Evolutionary conservation across 2,797 vertebrate genomes (phyloP).

Genomic region (Dermochelys coriacea): DNA sequence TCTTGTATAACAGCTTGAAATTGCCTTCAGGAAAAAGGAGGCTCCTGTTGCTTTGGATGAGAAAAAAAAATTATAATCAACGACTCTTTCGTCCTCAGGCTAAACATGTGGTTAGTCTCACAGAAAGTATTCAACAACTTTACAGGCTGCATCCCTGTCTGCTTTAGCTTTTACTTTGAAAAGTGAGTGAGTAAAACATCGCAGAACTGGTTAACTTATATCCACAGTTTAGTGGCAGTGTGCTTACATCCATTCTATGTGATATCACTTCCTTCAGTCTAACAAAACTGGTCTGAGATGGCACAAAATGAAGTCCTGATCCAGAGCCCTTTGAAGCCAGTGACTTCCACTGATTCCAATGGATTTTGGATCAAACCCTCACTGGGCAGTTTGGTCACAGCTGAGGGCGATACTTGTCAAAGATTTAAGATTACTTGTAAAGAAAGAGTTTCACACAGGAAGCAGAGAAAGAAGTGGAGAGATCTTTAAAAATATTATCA

Average conservation of each 20-base stretch:
- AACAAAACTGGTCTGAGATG: not conserved
- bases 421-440: not conserved
- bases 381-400: not conserved
- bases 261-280: constrained; percentile 26
- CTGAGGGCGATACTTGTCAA: not conserved
- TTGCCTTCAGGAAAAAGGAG: constrained; percentile 82
- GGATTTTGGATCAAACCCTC: not conserved
- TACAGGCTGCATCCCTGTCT: constrained; percentile 49
- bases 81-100: constrained; percentile 66
- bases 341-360: fast-evolving
- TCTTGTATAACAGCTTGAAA: constrained; percentile 80
- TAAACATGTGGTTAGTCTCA: constrained; percentile 61
- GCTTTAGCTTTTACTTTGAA: constrained; percentile 58
- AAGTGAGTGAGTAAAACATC: constrained; percentile 39
- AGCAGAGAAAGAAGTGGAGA: fast-evolving
- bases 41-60: constrained; percentile 74
- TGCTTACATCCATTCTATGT: not conserved
- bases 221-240: not conserved
- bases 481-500: not conserved
- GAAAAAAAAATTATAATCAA: constrained; percentile 67
- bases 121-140: constrained; percentile 63
- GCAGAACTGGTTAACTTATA: constrained; percentile 37
- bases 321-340: not conserved
- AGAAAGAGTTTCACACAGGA: not conserved
- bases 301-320: not conserved